Evolutionary conservation across 2,113 vertebrate genomes (phyloP).

Genomic region (Casuarius casuarius): DNA sequence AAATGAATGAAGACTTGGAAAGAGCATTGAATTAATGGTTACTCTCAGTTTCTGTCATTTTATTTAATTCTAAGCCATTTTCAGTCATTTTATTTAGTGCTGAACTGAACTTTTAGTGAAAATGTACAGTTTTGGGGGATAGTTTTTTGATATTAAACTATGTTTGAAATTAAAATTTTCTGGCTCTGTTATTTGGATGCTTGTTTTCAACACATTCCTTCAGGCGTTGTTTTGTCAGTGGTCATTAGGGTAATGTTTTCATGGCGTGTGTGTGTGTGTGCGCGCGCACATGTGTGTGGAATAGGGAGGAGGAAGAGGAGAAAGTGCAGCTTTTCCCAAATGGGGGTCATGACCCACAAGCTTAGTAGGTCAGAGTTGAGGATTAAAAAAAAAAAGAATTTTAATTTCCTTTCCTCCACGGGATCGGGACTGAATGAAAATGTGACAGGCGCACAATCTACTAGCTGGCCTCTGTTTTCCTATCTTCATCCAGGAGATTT

Average conservation of each 20-base stretch:
- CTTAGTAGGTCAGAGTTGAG: slow-evolving; percentile 47
- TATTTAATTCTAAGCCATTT: slow-evolving; percentile 22
- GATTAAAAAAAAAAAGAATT: slow-evolving; percentile 18
- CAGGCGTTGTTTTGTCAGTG: slow-evolving; percentile 39
- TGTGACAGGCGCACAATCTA: not conserved
- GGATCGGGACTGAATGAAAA: slow-evolving; percentile 19
- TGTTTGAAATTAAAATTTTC: not conserved
- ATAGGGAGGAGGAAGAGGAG: not conserved
- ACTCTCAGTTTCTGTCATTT: not conserved
- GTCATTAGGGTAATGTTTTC: slow-evolving; percentile 43
- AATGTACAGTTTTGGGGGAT: not conserved
- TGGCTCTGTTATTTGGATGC: slow-evolving; percentile 10
- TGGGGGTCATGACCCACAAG: not conserved
- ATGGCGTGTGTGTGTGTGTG: not conserved
- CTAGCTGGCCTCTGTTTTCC: not conserved
- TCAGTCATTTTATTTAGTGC: not conserved
- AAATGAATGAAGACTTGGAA: slow-evolving; percentile 18
- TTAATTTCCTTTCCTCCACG: slow-evolving; percentile 59
- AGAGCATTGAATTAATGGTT: not conserved
- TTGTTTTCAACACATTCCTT: slow-evolving; percentile 6
- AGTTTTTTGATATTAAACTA: not conserved
- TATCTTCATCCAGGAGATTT: not conserved
- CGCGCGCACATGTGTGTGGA: not conserved
- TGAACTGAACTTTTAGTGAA: not conserved
- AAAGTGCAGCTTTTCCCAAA: slow-evolving; percentile 40